Evolutionary conservation across 2,113 vertebrate genomes (phyloP), one percentile per base, ranked within the genome.

Genomic region (Uria aalge): DNA sequence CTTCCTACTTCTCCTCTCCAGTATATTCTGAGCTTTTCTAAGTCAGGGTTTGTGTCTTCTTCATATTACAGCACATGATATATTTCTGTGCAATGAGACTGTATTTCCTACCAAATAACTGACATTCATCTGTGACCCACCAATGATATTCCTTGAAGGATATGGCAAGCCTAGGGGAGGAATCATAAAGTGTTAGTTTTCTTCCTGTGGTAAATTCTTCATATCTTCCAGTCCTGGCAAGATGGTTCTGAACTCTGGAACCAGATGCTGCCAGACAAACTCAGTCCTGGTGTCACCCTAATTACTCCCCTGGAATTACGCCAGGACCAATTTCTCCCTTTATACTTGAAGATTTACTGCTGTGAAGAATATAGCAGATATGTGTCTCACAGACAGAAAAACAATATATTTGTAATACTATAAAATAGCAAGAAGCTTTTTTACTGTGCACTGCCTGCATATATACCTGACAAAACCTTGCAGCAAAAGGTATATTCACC

Each of bases 391-490:
- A 79, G 52, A 15, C 8, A 82, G 41, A 72, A 75, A 60, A n/a
- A 59, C 12, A 52, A 15, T 12, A 3, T n/a, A 45, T 67, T 41
- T 83, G 13, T 47, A 86, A 85, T 34, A 56, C 15, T 40, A 11
- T 50, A 66, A 75, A 60, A 43, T 3, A 85, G 5, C 47, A 59
- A 79, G 30, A 66, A 92, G 6, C 4, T 71, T 74, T 82, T 40
- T 45, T 56, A 43, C 24, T 47, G 4, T 53, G 34, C 3, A 1
- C 7, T 76, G 21, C 29, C 8, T 1, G 1, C 19, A 27, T 11
- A 26, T 8, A 14, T 7, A 21, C 2, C 21, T 23, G 18, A 34
- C 32, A 85, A 86, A 94, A 60, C 11, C 36, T 40, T 77, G 8
- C 20, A 3, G 2, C 17, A 57, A 78, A 50, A 15, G 8, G 3